Evolutionary conservation across 2,113 vertebrate species (phyloP).

Genomic region (Macaca mulatta): DNA sequence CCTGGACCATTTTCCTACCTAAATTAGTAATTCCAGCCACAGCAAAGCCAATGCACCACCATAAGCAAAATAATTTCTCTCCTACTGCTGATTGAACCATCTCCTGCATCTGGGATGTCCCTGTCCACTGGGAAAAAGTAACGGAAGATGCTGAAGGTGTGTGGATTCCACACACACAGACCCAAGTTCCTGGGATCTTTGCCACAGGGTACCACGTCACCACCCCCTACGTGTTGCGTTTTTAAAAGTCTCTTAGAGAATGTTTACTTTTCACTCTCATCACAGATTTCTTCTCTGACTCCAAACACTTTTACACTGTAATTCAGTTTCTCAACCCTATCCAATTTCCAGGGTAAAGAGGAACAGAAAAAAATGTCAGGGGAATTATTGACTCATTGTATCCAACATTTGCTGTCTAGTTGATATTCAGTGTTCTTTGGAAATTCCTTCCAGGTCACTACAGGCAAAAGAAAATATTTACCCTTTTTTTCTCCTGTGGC

Average conservation of each 20-base stretch:
- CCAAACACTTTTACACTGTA: neutral
- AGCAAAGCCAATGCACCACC: neutral
- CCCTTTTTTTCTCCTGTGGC: neutral
- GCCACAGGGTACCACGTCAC: accelerated
- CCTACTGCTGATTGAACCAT: accelerated
- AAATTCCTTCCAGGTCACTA: neutral
- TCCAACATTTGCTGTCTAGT: neutral
- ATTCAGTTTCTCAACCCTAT: neutral
- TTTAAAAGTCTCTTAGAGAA: neutral
- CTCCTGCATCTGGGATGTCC: accelerated
- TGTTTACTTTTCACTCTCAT: accelerated
- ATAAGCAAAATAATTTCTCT: neutral
- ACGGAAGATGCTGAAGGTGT: accelerated
- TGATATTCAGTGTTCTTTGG: accelerated
- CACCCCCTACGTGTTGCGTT: accelerated
- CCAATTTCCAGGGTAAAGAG: neutral
- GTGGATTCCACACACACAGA: accelerated
- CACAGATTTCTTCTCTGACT: neutral
- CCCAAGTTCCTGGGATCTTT: too few species aligned
- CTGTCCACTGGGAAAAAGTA: too few species aligned
- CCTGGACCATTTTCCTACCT: neutral
- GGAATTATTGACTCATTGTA: accelerated
- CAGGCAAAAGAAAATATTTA: neutral
- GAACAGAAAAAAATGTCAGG: accelerated
- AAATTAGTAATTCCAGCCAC: neutral